Percentiles rank a stretch among this genome's conserved stretches.
These are phyloP conservation scores for Umimayanthus chanpuru DNA, from an alignment of 92 coral and sea anemone species.

Conservation along the genomic window DNA sequence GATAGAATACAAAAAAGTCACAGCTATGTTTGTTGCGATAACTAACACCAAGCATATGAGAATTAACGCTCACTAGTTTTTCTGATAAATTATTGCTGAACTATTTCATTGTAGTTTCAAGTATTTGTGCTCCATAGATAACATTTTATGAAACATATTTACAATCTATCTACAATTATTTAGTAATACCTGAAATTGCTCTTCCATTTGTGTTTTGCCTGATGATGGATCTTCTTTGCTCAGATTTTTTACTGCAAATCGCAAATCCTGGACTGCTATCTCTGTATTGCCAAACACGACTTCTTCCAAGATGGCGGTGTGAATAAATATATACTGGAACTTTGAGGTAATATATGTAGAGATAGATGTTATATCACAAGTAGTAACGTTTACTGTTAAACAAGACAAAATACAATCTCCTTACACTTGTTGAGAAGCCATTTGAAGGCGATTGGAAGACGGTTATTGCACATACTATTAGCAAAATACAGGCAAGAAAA, in stretches of 20 bases:
- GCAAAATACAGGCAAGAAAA: no score
- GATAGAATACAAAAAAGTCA: neutral
- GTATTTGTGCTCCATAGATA: no score
- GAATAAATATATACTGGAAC: slow-evolving; percentile 71
- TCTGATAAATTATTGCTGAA: no score
- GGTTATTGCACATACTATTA: no score
- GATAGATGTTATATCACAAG: neutral
- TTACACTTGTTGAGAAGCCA: no score
- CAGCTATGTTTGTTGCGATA: no score
- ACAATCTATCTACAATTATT: neutral
- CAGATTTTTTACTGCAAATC: slow-evolving; percentile 44
- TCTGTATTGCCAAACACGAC: slow-evolving; percentile 66
- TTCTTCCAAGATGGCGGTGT: slow-evolving; percentile 72
- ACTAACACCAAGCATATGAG: no score
- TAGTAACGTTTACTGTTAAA: neutral
- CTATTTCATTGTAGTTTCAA: no score
- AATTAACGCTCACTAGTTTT: no score
- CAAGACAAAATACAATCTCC: neutral
- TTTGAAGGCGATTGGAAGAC: neutral
- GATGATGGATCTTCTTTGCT: slow-evolving; percentile 23
- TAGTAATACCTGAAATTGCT: slow-evolving; percentile 68
- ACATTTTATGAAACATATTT: no score
- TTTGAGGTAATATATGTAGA: neutral
- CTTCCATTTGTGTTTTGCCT: slow-evolving; percentile 46
- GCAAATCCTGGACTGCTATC: slow-evolving; percentile 62